These are phyloP conservation scores for Dioctria rufipes DNA, from an alignment of 2,888 invertebrate genomes.

Conservation along the genomic window DNA sequence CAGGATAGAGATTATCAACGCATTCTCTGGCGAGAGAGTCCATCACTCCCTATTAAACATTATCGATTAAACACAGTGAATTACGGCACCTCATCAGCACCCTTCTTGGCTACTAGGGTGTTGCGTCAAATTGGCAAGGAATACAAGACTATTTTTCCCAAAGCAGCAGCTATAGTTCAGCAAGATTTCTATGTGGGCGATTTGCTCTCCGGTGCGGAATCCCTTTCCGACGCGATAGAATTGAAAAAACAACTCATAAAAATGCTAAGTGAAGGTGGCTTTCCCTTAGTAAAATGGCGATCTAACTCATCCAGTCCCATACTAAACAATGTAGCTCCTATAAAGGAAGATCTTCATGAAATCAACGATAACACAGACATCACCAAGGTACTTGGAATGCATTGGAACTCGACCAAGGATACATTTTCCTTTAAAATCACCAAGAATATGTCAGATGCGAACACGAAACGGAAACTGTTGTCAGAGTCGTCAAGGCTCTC, in stretches of 20 bases:
- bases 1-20: not conserved
- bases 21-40: not conserved
- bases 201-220: not conserved
- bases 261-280: not conserved
- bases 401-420: not conserved
- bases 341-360: not conserved
- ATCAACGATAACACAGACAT: not conserved
- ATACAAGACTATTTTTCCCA: not conserved
- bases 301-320: not conserved
- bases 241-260: not conserved
- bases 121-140: not conserved
- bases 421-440: not conserved
- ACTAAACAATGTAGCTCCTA: not conserved
- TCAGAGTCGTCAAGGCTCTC: not conserved
- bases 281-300: not conserved
- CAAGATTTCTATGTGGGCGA: not conserved
- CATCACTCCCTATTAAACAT: not conserved
- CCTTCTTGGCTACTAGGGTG: not conserved
- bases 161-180: not conserved
- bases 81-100: not conserved
- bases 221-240: not conserved
- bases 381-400: not conserved
- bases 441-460: not conserved
- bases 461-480: not conserved
- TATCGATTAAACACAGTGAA: not conserved